Evolutionary conservation across 2,797 vertebrate genomes (phyloP).

Genomic region (Clarias fuscus): DNA sequence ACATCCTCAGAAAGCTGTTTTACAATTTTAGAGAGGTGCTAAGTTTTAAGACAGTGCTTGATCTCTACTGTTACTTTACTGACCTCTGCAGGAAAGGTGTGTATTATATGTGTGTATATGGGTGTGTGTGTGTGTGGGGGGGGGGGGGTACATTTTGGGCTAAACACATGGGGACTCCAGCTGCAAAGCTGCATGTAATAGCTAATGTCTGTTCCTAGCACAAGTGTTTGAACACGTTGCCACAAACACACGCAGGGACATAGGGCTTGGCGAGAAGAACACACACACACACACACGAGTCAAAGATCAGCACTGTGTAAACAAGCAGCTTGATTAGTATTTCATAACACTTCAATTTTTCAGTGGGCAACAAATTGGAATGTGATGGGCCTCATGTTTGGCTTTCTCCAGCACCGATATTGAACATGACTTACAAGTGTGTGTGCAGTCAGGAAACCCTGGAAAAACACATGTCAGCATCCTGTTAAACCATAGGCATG

Average conservation of each 20-base stretch:
- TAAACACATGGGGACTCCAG: slow-evolving; percentile 43
- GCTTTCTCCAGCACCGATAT: slow-evolving; percentile 62
- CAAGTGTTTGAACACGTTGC: slow-evolving; percentile 55
- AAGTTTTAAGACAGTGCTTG: slow-evolving; percentile 60
- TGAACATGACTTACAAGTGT: slow-evolving; percentile 75
- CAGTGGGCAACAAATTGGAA: slow-evolving; percentile 75
- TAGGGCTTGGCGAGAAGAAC: slow-evolving; percentile 53
- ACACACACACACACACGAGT: slow-evolving; percentile 54
- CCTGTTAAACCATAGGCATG: slow-evolving; percentile 65
- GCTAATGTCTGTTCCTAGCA: slow-evolving; percentile 39
- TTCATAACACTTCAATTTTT: slow-evolving; percentile 79
- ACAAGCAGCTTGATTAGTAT: slow-evolving; percentile 76
- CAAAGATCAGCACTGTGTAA: slow-evolving; percentile 73
- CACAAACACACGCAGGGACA: slow-evolving; percentile 51
- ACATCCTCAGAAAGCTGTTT: background rate
- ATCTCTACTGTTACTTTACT: slow-evolving; percentile 80
- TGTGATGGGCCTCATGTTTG: slow-evolving; percentile 57
- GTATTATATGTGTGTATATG: slow-evolving; percentile 31
- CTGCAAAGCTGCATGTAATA: slow-evolving; percentile 49
- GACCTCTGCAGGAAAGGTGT: slow-evolving; percentile 83
- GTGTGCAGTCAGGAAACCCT: slow-evolving; percentile 56
- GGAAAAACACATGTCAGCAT: slow-evolving; percentile 17
- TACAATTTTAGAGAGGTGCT: background rate
- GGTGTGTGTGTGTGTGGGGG: slow-evolving; percentile 13
- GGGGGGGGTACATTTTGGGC: background rate